Percentiles rank a stretch among this genome's conserved stretches.
These are phyloP conservation scores for Nematopogon swammerdamellus DNA, from an alignment of 2,888 invertebrate genomes.

Conservation along the genomic window DNA sequence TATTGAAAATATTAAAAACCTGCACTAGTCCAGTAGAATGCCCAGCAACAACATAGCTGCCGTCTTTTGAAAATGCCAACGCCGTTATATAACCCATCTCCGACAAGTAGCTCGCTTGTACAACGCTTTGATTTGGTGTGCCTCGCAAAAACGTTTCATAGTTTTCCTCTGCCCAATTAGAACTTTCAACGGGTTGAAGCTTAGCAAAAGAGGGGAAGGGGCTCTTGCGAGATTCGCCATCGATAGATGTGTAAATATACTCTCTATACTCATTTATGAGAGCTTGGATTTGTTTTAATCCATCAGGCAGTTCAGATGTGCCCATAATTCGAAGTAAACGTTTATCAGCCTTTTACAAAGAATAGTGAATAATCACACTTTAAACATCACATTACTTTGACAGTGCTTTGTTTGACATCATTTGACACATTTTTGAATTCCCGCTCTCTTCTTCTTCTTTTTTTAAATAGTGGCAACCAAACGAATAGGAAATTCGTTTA, in stretches of 20 bases:
- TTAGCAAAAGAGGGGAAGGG: slow-evolving; percentile 29
- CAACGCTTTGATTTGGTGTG: slow-evolving; percentile 24
- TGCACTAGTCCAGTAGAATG: slow-evolving; percentile 54
- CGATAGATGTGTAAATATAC: slow-evolving; percentile 23
- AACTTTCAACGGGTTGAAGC: slow-evolving; percentile 15
- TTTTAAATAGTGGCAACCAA: no score
- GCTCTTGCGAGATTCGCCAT: slow-evolving; percentile 13
- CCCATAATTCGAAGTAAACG: no score
- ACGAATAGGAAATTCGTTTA: no score
- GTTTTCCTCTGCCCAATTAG: slow-evolving; percentile 30
- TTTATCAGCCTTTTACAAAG: no score
- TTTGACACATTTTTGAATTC: no score
- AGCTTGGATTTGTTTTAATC: no score
- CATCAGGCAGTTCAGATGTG: no score
- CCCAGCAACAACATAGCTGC: slow-evolving; percentile 37
- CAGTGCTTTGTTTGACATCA: no score
- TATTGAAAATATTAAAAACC: no score
- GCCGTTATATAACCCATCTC: slow-evolving; percentile 29
- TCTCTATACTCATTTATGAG: slow-evolving; percentile 26
- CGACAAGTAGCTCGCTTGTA: slow-evolving; percentile 21
- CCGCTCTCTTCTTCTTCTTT: no score
- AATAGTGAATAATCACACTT: no score
- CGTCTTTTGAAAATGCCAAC: slow-evolving; percentile 37
- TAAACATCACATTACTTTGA: no score
- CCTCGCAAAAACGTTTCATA: slow-evolving; percentile 26